Conservation (phyloP, 1,140 invertebrate genomes). For the Meteorus sp. region DNA sequence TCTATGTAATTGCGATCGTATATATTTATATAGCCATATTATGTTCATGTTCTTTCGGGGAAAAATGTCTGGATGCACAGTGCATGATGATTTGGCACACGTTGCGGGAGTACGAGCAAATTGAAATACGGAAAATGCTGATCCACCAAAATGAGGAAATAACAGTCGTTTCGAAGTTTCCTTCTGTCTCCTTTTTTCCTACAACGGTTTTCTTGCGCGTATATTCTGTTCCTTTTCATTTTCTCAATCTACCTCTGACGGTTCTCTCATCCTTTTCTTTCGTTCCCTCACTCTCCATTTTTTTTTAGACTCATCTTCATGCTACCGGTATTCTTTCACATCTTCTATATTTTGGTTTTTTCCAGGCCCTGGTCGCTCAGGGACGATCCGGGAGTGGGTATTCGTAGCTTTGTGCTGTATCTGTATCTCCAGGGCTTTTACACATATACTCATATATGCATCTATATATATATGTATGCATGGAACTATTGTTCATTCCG, state of each 20-base stretch:
- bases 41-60: too few species aligned
- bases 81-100: too few species aligned
- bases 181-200: constrained; percentile 18
- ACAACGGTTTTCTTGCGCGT: too few species aligned
- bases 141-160: constrained; percentile 16
- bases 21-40: too few species aligned
- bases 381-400: background rate
- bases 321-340: background rate
- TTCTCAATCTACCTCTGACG: too few species aligned
- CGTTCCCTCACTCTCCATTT: background rate
- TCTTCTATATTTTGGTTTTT: constrained; percentile 2
- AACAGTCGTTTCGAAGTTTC: constrained; percentile 25
- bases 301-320: background rate
- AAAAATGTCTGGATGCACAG: too few species aligned
- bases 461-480: constrained; percentile 20
- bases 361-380: background rate
- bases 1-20: too few species aligned
- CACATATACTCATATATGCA: too few species aligned
- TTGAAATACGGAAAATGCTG: too few species aligned
- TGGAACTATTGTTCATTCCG: constrained; percentile 37
- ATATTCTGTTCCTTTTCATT: constrained; percentile 19
- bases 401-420: constrained; percentile 22
- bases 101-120: too few species aligned
- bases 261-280: too few species aligned
- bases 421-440: constrained; percentile 22